Percentiles rank a stretch among this genome's conserved stretches.
Conservation (phyloP, 1,140 invertebrate genomes). For the Heliconius himera region DNA sequence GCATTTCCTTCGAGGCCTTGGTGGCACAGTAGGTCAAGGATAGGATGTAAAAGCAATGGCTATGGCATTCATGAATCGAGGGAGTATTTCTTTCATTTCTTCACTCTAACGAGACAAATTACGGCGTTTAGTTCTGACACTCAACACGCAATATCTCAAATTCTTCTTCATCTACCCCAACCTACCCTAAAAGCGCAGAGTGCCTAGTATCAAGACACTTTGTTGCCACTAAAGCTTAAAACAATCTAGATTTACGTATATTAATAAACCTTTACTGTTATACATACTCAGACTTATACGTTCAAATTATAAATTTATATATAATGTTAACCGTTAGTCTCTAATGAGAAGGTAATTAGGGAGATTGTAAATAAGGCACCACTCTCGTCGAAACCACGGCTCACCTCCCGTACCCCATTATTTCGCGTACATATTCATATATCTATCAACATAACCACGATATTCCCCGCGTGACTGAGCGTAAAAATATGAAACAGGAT, state of each 20-base stretch:
- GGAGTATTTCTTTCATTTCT: too few species aligned
- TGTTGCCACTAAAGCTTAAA: too few species aligned
- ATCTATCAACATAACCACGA: not conserved
- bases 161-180: too few species aligned
- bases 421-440: not conserved
- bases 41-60: too few species aligned
- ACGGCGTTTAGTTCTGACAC: too few species aligned
- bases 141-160: too few species aligned
- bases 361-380: not conserved
- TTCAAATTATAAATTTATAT: not conserved
- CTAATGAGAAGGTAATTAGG: not conserved
- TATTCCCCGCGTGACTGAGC: constrained; percentile 4
- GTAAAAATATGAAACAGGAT: not conserved
- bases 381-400: not conserved
- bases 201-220: too few species aligned
- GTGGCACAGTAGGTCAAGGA: too few species aligned
- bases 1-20: too few species aligned
- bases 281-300: not conserved
- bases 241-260: not conserved
- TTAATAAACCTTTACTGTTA: not conserved
- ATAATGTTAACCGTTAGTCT: not conserved
- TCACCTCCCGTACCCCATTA: not conserved
- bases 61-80: too few species aligned
- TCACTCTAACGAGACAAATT: too few species aligned
- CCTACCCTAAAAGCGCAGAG: too few species aligned